Conservation (phyloP, 2,888 invertebrate species). For the Euproctis similis region DNA sequence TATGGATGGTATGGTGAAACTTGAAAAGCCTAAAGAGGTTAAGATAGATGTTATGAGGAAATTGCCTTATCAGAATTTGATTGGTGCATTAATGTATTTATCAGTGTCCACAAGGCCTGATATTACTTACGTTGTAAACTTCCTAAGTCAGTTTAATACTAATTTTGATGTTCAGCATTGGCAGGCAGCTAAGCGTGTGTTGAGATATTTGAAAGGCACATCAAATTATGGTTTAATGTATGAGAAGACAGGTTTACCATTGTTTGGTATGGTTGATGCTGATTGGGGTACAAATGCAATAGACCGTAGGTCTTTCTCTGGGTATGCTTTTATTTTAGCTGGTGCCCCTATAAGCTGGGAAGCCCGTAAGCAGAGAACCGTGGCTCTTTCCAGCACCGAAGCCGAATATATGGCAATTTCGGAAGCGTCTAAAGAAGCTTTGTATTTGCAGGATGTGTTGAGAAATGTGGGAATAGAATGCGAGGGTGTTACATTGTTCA, state of each 20-base stretch:
- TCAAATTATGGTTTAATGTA: neutral
- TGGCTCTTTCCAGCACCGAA: slow-evolving; percentile 3
- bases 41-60: too few species aligned
- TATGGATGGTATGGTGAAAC: too few species aligned
- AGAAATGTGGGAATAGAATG: neutral
- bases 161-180: neutral
- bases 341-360: too few species aligned
- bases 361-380: too few species aligned
- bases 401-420: slow-evolving; percentile 2
- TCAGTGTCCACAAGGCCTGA: slow-evolving; percentile 1
- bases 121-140: neutral
- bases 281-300: neutral
- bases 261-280: neutral
- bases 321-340: too few species aligned
- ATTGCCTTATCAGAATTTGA: neutral
- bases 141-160: slow-evolving; percentile 2
- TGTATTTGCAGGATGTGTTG: slow-evolving; percentile 1
- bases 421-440: slow-evolving; percentile 3
- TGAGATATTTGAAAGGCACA: too few species aligned
- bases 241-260: neutral
- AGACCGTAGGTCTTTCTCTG: slow-evolving; percentile 1
- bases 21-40: too few species aligned
- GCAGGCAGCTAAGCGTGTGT: neutral
- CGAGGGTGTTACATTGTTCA: too few species aligned
- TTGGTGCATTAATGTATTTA: neutral